These are phyloP conservation scores for Nycticebus coucang DNA, from an alignment of 2,113 vertebrate genomes.

Conservation along the genomic window DNA sequence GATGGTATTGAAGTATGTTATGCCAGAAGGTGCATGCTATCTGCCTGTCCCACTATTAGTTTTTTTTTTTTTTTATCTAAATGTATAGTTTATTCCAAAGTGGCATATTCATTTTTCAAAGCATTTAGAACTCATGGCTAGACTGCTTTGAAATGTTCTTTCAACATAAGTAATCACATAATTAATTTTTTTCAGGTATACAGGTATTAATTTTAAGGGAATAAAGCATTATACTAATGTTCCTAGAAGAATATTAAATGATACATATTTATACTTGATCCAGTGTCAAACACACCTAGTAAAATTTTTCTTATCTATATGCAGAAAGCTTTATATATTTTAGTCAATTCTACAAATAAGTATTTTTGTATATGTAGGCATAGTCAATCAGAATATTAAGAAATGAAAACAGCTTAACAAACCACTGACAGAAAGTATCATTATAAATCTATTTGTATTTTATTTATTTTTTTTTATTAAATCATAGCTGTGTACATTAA, in stretches of 20 bases:
- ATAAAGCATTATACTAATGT: constrained; percentile 34
- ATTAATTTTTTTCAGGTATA: not conserved
- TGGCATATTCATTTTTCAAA: not conserved
- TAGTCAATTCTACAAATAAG: not conserved
- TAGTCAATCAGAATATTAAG: not conserved
- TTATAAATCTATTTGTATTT: constrained; percentile 17
- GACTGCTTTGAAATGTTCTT: not conserved
- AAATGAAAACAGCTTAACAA: not conserved
- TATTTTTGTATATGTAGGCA: not conserved
- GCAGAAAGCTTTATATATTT: not conserved
- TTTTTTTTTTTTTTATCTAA: not conserved
- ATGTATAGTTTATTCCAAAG: not conserved
- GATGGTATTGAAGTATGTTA: not conserved
- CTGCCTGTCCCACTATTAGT: not conserved
- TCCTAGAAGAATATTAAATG: not conserved
- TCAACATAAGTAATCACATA: constrained; percentile 15
- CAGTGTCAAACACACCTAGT: not conserved
- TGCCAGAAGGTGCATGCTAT: not conserved
- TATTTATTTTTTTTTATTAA: too few relatives aligned
- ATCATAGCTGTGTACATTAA: too few relatives aligned
- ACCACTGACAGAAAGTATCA: constrained; percentile 18
- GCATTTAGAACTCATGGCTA: not conserved
- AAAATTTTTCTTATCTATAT: not conserved
- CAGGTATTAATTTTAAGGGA: constrained; percentile 44
- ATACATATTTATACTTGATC: not conserved